Base-by-base conservation (phyloP, 2,888 invertebrate species). In the Aethes cnicana region DNA sequence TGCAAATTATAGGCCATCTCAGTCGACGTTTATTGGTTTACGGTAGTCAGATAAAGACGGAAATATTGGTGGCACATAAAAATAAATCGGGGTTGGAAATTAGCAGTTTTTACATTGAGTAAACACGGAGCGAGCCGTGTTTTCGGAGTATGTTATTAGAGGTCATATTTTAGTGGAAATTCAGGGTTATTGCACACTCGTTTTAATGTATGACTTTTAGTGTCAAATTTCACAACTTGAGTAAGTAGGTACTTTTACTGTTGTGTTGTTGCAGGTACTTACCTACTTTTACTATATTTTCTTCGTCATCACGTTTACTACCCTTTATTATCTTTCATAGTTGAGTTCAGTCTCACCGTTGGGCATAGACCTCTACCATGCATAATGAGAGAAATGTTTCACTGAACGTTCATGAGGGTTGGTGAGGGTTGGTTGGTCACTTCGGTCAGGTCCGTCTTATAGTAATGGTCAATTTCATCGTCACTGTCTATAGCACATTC, bases 51-150 rank as follows among this genome's bases (percentile, higher is more conserved):
- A 74, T 47, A 61, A 63, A 58, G 74, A 72, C 63, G 59, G 56
- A 58, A 54, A 53, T 55, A 55, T 53, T 53, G 56, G 57, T 42
- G 56, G 53, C 58, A 59, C 70, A 74, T 77, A 72, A 81, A 79
- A 80, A 70, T 68, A 74, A 76, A 81, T 77, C 75, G 75, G 68
- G 66, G 69, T 62, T 67, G 66, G 70, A 79, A 81, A 83, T 84
- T 77, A 78, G 75, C 74, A 72, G 72, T 73, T 68, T 68, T 52
- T 36, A 39, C 42, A 42, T 36, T 30, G 48, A 48, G 48, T 33
- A 48, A 50, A 57, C 64, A 62, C 61, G 55, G 53, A 57, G 47
- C 53, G 52, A 26, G 25, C 61, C 55, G 63, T 70, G 69, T 73
- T 77, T 80, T 73, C 68, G 61, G 63, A 58, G 59, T 60, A 69